These are phyloP conservation scores for Perizoma flavofasciatum DNA, from an alignment of 2,888 invertebrate species.

Conservation along the genomic window DNA sequence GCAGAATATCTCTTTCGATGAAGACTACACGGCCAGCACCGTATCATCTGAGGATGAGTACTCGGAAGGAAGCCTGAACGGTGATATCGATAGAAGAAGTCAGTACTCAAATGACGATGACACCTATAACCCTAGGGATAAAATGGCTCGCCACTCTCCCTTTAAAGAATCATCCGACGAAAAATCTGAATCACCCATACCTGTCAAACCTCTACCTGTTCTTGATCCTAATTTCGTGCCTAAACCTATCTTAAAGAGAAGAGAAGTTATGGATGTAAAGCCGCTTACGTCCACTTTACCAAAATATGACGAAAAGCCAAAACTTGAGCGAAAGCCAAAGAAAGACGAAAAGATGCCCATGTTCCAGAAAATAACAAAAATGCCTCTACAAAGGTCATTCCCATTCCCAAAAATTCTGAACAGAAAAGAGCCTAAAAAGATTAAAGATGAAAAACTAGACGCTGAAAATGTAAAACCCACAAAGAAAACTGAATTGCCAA, in stretches of 20 bases:
- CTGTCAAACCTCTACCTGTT: constrained; percentile 85
- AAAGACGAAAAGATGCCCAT: constrained; percentile 69
- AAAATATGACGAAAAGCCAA: constrained; percentile 48
- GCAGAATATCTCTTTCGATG: constrained; percentile 76
- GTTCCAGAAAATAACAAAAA: constrained; percentile 74
- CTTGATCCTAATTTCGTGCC: constrained; percentile 89
- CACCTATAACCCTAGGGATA: constrained; percentile 87
- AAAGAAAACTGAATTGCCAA: constrained; percentile 52
- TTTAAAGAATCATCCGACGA: constrained; percentile 57
- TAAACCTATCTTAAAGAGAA: constrained; percentile 90
- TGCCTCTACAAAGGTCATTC: constrained; percentile 67
- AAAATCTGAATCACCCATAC: constrained; percentile 80
- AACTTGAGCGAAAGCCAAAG: constrained; percentile 52
- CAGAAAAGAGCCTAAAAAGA: constrained; percentile 66
- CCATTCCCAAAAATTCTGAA: constrained; percentile 66
- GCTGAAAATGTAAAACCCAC: constrained; percentile 41
- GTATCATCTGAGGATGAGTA: constrained; percentile 80
- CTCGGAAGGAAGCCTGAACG: constrained; percentile 71
- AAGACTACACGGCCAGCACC: constrained; percentile 86
- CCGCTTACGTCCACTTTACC: constrained; percentile 29
- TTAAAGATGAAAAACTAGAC: constrained; percentile 39
- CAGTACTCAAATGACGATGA: constrained; percentile 83
- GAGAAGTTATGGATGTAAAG: constrained; percentile 60
- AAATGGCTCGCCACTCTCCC: constrained; percentile 60
- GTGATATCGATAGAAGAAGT: constrained; percentile 59